These are phyloP conservation scores for Microcebus tavaratra DNA, from an alignment of 2,113 vertebrate species.

Conservation along the genomic window DNA sequence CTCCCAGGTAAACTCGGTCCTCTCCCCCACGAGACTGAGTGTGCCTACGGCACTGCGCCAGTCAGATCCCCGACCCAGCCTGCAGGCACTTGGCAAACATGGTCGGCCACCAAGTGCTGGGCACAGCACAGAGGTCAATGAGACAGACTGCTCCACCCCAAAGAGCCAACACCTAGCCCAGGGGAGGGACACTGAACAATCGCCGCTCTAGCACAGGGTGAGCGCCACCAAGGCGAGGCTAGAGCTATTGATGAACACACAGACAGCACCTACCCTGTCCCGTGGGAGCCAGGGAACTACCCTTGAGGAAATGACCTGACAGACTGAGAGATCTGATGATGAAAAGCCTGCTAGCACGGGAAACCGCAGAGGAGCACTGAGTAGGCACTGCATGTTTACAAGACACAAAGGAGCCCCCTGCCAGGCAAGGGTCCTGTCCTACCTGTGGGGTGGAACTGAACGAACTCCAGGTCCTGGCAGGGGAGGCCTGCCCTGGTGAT, in stretches of 20 bases:
- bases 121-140: background rate
- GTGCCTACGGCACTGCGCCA: too few relatives aligned
- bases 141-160: background rate
- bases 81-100: background rate
- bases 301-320: background rate
- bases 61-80: background rate
- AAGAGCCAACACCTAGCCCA: rapidly evolving
- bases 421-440: background rate
- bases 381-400: rapidly evolving
- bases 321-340: rapidly evolving
- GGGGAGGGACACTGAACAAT: background rate
- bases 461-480: conserved; percentile 98
- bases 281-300: background rate
- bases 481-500: conserved; percentile 96
- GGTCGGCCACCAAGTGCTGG: background rate
- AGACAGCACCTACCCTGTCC: background rate
- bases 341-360: rapidly evolving
- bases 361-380: background rate
- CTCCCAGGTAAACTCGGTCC: rapidly evolving
- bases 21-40: background rate
- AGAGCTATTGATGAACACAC: rapidly evolving
- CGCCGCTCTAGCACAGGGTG: rapidly evolving
- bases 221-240: background rate
- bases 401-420: background rate
- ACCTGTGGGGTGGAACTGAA: conserved; percentile 99